Base-by-base conservation (phyloP, 2,797 vertebrate species). In the Clarias laeviceps region DNA sequence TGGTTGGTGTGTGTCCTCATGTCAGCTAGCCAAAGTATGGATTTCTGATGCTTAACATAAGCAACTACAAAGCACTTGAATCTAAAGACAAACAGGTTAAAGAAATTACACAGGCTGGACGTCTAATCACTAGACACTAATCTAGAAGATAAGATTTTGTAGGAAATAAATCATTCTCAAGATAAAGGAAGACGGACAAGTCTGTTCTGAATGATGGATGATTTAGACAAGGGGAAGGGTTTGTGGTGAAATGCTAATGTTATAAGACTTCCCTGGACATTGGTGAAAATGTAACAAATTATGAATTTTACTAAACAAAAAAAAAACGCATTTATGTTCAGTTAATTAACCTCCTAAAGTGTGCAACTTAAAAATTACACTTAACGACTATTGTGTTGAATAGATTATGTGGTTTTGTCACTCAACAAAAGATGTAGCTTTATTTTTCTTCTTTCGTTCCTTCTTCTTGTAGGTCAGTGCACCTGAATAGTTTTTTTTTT, bases 401-500 rank as follows among this genome's bases (percentile, higher is more conserved):
- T 6, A 78, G 2, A 24, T 14, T 27, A 15, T 40, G 14, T 7
- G 18, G 74, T 61, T 78, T 61, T 56, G 73, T 11, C 14, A 62
- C 32, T 62, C 6, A 27, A 56, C 24, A 62, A 79, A 79, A 40
- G 29, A 12, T 37, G 34, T n/a, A 17, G 22, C 24, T 80, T 40
- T 62, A 45, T 45, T 14, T 80, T 45, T 65, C 24, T 65, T 50
- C 24, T 29, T 80, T 64, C 59, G 3, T 80, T 45, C 61, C 15
- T 80, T 37, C 34, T 80, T 64, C 77, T 61, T 76, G 82, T 61
- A 64, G 70, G 70, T 76, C 34, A 76, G 59, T 76, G 82, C 18
- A 54, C 68, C 20, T 34, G 72, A 83, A 83, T 32, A 76, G 57
- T 57, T 45, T 45, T 45, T 9, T 45, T 45, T 45, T 45, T 11